Percentiles rank a stretch among this genome's conserved stretches.
phyloP scores from a whole-genome alignment of 2,888 invertebrate genomes.

The Brachypterus glaber region DNA sequence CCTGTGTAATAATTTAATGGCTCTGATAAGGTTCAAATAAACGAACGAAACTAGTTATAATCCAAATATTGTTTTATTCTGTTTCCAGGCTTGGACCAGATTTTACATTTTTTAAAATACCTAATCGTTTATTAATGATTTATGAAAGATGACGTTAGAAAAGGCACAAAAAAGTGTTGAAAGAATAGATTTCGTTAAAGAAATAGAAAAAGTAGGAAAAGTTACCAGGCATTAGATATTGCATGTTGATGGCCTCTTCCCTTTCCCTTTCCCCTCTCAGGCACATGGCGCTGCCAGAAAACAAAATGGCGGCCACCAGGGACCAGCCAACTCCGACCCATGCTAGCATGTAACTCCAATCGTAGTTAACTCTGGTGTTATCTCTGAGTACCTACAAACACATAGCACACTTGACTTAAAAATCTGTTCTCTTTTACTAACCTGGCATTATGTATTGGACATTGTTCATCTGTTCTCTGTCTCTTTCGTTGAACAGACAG shows the following conservation, averaged over 20 bases:
- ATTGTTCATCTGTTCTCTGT: conserved; percentile 63
- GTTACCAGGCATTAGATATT: conserved; percentile 94
- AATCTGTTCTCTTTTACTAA: conserved; percentile 39
- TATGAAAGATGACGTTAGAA: no score
- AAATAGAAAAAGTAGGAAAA: conserved; percentile 22
- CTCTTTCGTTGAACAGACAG: conserved; percentile 68
- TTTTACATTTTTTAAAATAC: no score
- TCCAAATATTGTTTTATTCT: no score
- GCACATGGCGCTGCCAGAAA: conserved; percentile 90
- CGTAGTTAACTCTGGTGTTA: conserved; percentile 78
- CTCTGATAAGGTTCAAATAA: no score
- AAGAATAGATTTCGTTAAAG: conserved; percentile 6
- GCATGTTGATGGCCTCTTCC: conserved; percentile 94
- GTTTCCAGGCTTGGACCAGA: no score
- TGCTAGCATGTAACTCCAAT: conserved; percentile 95
- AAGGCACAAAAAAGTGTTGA: no score
- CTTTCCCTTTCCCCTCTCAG: conserved; percentile 87
- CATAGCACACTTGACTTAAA: no score
- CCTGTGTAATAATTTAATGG: no score
- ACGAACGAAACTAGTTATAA: no score
- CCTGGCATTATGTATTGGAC: conserved; percentile 88
- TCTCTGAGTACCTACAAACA: conserved; percentile 68
- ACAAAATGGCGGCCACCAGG: conserved; percentile 82
- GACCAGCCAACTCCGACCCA: conserved; percentile 94
- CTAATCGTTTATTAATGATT: no score